Percentiles rank a stretch among this genome's conserved stretches.
phyloP scores from a whole-genome alignment of 2,797 vertebrate genomes.

The Dromococcyx pavoninus region DNA sequence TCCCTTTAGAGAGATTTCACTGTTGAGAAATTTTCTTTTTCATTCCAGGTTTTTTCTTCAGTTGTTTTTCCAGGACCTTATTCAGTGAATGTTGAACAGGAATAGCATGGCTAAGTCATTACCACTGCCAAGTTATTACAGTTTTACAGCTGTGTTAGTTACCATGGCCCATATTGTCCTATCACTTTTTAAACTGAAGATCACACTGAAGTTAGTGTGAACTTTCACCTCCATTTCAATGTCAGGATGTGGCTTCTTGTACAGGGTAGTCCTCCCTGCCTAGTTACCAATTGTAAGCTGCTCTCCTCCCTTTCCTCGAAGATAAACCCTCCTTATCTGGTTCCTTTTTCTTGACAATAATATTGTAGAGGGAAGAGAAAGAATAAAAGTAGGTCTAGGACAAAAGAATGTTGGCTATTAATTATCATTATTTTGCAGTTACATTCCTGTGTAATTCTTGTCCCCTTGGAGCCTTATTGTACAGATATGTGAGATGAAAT shows the following conservation, averaged over 20 bases:
- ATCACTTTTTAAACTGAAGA: neutral
- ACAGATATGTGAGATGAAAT: neutral
- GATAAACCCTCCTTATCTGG: slow-evolving; percentile 67
- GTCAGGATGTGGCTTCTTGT: slow-evolving; percentile 64
- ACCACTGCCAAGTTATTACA: neutral
- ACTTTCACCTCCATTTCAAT: slow-evolving; percentile 61
- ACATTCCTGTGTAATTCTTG: slow-evolving; percentile 11
- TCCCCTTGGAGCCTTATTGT: slow-evolving; percentile 33
- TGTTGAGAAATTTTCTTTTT: neutral
- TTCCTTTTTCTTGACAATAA: slow-evolving; percentile 60
- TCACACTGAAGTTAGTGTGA: slow-evolving; percentile 28
- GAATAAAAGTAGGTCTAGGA: slow-evolving; percentile 23
- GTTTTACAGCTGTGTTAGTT: neutral
- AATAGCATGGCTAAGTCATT: neutral
- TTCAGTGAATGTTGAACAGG: neutral
- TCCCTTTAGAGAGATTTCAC: neutral
- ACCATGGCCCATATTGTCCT: neutral
- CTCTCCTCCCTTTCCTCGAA: slow-evolving; percentile 69
- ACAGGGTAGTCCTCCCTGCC: slow-evolving; percentile 57
- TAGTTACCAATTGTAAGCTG: slow-evolving; percentile 47
- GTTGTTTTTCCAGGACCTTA: neutral
- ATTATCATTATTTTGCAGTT: slow-evolving; percentile 56
- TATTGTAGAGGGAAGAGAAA: slow-evolving; percentile 51
- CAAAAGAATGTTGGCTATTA: slow-evolving; percentile 51
- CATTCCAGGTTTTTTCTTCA: neutral